Base-by-base conservation (phyloP, 64 coral and sea anemone species). In the Catalaphyllia jardinei region DNA sequence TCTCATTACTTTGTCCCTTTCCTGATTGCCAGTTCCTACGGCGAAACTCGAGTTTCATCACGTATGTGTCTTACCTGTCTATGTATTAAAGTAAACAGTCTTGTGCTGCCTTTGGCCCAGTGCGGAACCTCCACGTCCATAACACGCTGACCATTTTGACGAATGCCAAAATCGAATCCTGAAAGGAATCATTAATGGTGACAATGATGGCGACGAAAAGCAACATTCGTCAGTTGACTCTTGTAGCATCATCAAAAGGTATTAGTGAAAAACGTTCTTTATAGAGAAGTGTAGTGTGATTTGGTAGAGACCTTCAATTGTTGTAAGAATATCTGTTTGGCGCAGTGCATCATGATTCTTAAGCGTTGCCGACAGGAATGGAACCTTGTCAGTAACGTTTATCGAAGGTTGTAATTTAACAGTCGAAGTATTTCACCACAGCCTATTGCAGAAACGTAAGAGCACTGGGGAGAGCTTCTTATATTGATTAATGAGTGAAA, bases 151-250 rank as follows among this genome's bases (percentile, higher is more conserved):
- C 96, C 96, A 93, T 95, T 95, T 75, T 98, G 96, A 61, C 93
- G 93, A 7, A 95, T 0, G 33, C 96, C 96, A 79, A 98, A 95
- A 61, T 98, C 78, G 82, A 98, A 98, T 5, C 95, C 95, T 98
- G 29, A 15, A 72, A 89, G 28, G 0, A 77, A 49, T 22, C 4
- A 76, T 24, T n/a, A 1, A 69, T 27, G 4, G 24, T 22, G 24
- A 22, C n/a, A 65, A 65, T 24, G 7, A 19, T 18, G 18, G 0
- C 17, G 24, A 65, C 4, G 18, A 4, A 0, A 19, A 8, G 18
- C 17, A 22, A 65, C 62, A 5, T 1, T 19, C 9, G 4, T 35
- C 33, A 35, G 1, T 65, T 65, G 18, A 65, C 6, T 8, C 9
- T 65, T 22, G 18, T 65, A 24, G 62, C 24, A 65, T 46, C 42